Base-by-base conservation (phyloP, 2,113 vertebrate species). In the Ibidorhyncha struthersii region DNA sequence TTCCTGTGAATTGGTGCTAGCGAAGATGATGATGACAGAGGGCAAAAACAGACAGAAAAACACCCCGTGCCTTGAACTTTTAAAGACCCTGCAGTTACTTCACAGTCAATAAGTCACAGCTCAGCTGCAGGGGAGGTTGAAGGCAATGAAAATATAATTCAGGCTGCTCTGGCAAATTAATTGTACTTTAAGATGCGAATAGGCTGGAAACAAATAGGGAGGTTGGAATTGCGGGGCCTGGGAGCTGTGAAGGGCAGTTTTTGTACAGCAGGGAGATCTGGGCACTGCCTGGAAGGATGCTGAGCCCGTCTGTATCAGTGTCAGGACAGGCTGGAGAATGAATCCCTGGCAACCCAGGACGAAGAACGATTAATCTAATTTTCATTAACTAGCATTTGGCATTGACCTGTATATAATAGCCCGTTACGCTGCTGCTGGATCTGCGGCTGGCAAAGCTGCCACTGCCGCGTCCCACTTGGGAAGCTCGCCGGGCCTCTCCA, bases 91-190 rank as follows among this genome's bases (percentile, higher is more conserved):
- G 74, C 81, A 56, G 94, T 82, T 87, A 76, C 83, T 97, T 96
- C 89, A 58, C 93, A 95, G 86, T 93, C 89, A 91, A 65, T 95
- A 95, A 95, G 94, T 91, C 91, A 89, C 74, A 94, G 91, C 81
- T 76, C 81, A 89, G 91, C 95, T 91, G 52, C 58, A 23, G 91
- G 89, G 62, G 96, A 53, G 78, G 79, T 88, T 56, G 78, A 82
- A 76, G 82, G 77, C 93, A 92, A 34, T 69, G 73, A 84, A 95
- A 92, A 94, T 82, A 89, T 83, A 76, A 91, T 61, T 94, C n/a
- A 15, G 91, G n/a, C 78, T 94, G 89, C 66, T 87, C 55, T 66
- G 69, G 84, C 58, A 93, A 88, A 85, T 87, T 69, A 90, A 65
- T 89, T 89, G 40, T 85, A 62, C 43, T 89, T 85, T 65, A 89